A percentile compares a stretch with the other conserved stretches of the same genome.
These are phyloP conservation scores for Maconellicoccus hirsutus DNA, from an alignment of 1,140 invertebrate genomes.

Conservation along the genomic window DNA sequence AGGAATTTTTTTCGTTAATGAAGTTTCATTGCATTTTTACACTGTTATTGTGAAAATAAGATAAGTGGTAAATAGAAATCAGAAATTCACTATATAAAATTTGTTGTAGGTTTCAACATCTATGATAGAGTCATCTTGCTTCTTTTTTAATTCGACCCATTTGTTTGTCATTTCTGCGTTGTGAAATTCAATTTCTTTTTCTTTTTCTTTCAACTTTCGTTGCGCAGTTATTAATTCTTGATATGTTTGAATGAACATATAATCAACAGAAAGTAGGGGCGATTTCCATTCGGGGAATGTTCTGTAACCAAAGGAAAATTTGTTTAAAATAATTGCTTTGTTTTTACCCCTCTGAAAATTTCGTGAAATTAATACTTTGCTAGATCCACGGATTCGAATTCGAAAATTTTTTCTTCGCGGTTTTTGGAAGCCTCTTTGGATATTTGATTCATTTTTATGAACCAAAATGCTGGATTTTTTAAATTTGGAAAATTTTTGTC, in stretches of 20 bases:
- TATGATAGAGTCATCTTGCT: not conserved
- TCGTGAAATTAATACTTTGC: slow-evolving; percentile 1
- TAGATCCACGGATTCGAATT: not conserved
- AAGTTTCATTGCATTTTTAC: no score
- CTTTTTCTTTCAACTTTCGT: not conserved
- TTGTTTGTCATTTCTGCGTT: not conserved
- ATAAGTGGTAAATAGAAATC: slow-evolving; percentile 28
- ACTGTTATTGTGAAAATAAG: no score
- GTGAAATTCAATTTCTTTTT: slow-evolving; percentile 10
- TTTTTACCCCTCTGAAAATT: not conserved
- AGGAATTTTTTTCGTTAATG: no score
- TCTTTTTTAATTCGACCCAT: not conserved
- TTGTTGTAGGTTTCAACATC: slow-evolving; percentile 2
- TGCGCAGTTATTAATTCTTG: not conserved
- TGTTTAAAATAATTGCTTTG: not conserved
- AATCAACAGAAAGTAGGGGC: not conserved
- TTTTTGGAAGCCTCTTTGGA: no score
- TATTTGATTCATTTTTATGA: no score
- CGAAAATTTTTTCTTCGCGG: not conserved
- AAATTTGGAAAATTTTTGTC: no score
- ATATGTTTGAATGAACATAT: not conserved
- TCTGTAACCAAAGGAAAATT: not conserved
- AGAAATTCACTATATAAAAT: slow-evolving; percentile 14
- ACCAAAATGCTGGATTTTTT: no score
- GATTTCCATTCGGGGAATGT: slow-evolving; percentile 9